Conservation (phyloP, 2,797 vertebrate species). For the Ctenochaetus hawaiiensis region DNA sequence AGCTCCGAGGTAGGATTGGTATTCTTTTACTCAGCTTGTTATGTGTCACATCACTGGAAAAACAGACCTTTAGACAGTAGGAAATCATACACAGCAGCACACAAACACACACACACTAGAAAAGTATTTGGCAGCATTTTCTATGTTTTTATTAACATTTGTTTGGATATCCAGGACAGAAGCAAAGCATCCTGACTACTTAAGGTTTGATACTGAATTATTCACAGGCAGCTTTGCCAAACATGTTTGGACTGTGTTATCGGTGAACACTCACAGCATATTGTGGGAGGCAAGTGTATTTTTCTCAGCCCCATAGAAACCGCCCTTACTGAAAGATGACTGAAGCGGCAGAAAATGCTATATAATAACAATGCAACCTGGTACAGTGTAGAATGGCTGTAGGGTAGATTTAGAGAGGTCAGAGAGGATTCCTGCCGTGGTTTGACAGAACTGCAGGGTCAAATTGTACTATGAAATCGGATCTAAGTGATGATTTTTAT, state of each 20-base stretch:
- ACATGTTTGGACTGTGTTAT: slow-evolving; percentile 60
- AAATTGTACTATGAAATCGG: slow-evolving; percentile 45
- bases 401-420: slow-evolving; percentile 14
- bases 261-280: slow-evolving; percentile 40
- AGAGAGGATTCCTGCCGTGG: slow-evolving; percentile 26
- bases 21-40: slow-evolving; percentile 66
- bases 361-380: slow-evolving; percentile 9
- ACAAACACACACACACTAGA: slow-evolving; percentile 8
- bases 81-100: background rate
- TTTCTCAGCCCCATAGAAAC: slow-evolving; percentile 28
- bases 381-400: background rate
- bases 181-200: slow-evolving; percentile 42
- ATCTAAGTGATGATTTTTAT: slow-evolving; percentile 41
- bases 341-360: background rate
- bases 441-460: slow-evolving; percentile 21
- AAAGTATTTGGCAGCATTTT: slow-evolving; percentile 33
- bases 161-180: slow-evolving; percentile 37
- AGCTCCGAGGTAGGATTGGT: slow-evolving; percentile 74
- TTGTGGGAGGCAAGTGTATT: slow-evolving; percentile 45
- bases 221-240: slow-evolving; percentile 60
- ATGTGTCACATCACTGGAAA: slow-evolving; percentile 66
- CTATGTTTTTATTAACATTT: slow-evolving; percentile 56
- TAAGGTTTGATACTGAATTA: slow-evolving; percentile 66
- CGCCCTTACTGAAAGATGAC: background rate
- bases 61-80: slow-evolving; percentile 49